Evolutionary conservation across 2,888 invertebrate species (phyloP).

Genomic region (Ormia ochracea): DNA sequence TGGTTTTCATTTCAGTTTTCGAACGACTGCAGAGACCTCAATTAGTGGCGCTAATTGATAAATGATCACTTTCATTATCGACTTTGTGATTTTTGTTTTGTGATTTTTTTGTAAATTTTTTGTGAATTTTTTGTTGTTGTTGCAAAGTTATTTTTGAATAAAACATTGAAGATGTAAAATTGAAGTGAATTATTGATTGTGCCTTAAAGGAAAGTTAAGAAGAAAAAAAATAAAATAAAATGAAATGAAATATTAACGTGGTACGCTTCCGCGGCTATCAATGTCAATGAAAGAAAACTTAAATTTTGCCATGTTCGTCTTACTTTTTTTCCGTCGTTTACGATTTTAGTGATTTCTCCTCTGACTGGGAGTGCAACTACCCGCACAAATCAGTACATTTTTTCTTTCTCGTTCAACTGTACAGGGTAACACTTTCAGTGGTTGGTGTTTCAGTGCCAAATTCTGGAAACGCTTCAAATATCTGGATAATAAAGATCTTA

Average conservation of each 20-base stretch:
- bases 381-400: neutral
- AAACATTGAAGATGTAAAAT: neutral
- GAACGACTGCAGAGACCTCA: slow-evolving; percentile 9
- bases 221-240: too few species aligned
- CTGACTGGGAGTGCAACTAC: neutral
- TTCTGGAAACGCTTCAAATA: too few species aligned
- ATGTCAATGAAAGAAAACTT: slow-evolving; percentile 43
- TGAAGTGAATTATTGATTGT: neutral
- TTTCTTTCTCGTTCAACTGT: neutral
- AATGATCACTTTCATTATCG: slow-evolving; percentile 32
- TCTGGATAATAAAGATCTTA: too few species aligned
- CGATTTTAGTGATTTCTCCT: slow-evolving; percentile 43
- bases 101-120: too few species aligned
- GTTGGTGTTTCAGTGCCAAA: neutral
- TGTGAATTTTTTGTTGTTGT: too few species aligned
- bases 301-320: slow-evolving; percentile 18
- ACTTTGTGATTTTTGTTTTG: neutral
- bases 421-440: neutral
- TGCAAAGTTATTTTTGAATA: neutral
- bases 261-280: slow-evolving; percentile 53
- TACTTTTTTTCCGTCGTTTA: neutral
- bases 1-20: neutral
- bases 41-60: slow-evolving; percentile 54
- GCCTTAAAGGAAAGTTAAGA: neutral
- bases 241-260: slow-evolving; percentile 4